phyloP scores from a whole-genome alignment of 1,140 invertebrate genomes.

The Cydia pomonella region DNA sequence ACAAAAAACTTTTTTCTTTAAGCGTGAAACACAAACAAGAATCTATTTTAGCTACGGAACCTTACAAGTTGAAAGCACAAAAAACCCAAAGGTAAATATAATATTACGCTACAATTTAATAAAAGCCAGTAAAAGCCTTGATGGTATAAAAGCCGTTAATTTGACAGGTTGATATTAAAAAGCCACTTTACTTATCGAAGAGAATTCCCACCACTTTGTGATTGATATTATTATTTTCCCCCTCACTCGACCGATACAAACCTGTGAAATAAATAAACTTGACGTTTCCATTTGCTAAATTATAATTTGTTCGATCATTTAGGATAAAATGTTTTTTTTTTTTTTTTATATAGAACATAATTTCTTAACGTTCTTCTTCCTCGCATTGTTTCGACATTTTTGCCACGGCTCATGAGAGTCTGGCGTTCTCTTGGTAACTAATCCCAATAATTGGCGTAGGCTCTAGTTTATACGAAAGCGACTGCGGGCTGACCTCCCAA shows the following conservation, averaged over 20 bases:
- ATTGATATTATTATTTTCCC: slow-evolving; percentile 26
- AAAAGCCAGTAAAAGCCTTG: slow-evolving; percentile 3
- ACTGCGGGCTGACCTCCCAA: no score
- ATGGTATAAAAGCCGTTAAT: slow-evolving; percentile 14
- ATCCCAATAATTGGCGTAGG: no score
- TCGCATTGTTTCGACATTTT: no score
- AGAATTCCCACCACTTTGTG: slow-evolving; percentile 19
- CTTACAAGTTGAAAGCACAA: neutral
- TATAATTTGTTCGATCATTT: slow-evolving; percentile 31
- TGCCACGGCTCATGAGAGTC: no score
- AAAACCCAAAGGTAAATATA: neutral
- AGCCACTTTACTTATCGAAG: slow-evolving; percentile 5
- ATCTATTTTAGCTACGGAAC: neutral
- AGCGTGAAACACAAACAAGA: neutral
- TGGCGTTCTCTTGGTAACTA: no score
- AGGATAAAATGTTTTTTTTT: neutral
- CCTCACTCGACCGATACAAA: slow-evolving; percentile 14
- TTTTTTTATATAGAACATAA: no score
- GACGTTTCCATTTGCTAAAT: neutral
- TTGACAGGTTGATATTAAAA: slow-evolving; percentile 27
- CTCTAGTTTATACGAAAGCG: no score
- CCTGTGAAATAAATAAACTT: neutral
- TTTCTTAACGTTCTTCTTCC: no score
- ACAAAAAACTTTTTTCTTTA: neutral
- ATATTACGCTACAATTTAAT: neutral